phyloP scores from a whole-genome alignment of 2,113 vertebrate genomes.

The Butastur rufipennis region DNA sequence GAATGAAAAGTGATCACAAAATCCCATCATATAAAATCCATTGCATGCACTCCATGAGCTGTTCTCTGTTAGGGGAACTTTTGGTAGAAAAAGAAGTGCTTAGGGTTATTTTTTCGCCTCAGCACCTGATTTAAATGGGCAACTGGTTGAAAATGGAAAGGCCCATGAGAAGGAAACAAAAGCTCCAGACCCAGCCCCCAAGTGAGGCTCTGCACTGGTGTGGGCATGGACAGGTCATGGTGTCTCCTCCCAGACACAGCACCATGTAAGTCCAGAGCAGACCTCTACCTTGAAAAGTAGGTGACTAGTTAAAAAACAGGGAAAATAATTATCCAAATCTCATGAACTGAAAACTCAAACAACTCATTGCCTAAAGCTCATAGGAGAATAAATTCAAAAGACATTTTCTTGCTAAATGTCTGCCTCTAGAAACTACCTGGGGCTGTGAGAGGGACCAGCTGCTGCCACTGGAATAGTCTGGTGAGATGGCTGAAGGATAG shows the following conservation, averaged over 20 bases:
- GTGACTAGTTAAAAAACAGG: not conserved
- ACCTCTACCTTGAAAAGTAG: not conserved
- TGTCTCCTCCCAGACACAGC: not conserved
- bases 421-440: not conserved
- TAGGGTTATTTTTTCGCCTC: not conserved
- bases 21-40: not conserved
- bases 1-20: not conserved
- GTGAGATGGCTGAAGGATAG: not conserved
- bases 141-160: not conserved
- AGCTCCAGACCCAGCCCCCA: accelerated
- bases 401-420: not conserved
- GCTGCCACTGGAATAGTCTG: not conserved
- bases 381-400: not conserved
- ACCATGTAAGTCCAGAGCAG: not conserved
- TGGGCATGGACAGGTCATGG: not conserved
- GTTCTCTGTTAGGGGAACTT: not conserved
- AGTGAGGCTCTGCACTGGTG: not conserved
- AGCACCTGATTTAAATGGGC: not conserved
- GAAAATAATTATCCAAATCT: not conserved
- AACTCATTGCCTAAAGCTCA: not conserved
- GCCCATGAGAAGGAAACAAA: not conserved
- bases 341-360: not conserved
- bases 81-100: not conserved
- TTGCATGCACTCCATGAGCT: not conserved
- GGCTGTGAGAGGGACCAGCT: not conserved